phyloP scores from a whole-genome alignment of 2,113 vertebrate species.

The Ivindomyrus marchei region DNA sequence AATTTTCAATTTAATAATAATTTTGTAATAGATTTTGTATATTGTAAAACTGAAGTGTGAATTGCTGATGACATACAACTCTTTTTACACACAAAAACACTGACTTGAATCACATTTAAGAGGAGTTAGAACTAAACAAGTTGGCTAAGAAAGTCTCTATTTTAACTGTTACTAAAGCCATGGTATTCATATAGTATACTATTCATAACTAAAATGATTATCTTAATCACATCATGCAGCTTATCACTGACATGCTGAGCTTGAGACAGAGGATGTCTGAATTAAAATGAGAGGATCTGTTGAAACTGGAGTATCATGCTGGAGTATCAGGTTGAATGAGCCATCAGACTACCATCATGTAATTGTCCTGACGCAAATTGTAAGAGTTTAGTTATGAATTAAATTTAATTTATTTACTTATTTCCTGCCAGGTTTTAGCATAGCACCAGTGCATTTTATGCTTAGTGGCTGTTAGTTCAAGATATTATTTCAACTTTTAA shows the following conservation, averaged over 20 bases:
- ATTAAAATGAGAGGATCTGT: not conserved
- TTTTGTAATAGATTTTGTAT: constrained; percentile 20
- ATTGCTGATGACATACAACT: not conserved
- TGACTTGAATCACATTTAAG: not conserved
- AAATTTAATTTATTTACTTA: no score
- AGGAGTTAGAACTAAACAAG: not conserved
- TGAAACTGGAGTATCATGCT: not conserved
- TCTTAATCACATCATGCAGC: not conserved
- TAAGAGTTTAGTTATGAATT: not conserved
- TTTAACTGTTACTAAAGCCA: not conserved
- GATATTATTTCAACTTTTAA: not conserved
- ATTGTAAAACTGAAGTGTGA: constrained; percentile 10
- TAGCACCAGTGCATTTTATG: not conserved
- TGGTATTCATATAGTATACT: not conserved
- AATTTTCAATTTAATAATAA: constrained; percentile 6
- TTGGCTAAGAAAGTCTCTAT: not conserved
- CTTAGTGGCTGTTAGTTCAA: not conserved
- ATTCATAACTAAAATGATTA: not conserved
- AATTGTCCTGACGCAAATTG: not conserved
- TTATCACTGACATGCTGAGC: not conserved
- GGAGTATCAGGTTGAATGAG: not conserved
- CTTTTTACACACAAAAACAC: not conserved
- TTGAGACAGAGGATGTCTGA: not conserved
- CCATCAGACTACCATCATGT: not conserved
- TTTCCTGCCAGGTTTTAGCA: not conserved